Conservation (phyloP, 1,140 invertebrate species). For the Hycleus cichorii region DNA sequence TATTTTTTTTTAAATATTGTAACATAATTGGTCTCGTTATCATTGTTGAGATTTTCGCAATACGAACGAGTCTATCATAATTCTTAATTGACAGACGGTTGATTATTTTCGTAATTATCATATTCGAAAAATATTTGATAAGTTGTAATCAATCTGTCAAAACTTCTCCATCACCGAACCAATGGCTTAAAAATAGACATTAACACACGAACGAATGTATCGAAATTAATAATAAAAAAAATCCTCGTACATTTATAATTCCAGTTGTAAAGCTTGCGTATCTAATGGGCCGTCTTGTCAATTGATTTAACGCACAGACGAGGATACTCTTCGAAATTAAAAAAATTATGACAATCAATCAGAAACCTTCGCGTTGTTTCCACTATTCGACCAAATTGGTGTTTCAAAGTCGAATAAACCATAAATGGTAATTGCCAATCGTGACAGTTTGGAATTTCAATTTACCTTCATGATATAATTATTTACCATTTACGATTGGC, state of each 20-base stretch:
- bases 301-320: conserved; percentile 1
- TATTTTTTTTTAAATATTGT: too few species aligned
- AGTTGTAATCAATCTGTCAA: conserved; percentile 2
- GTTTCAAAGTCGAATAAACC: neutral
- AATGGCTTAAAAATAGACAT: conserved; percentile 2
- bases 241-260: conserved; percentile 10
- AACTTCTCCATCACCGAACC: neutral
- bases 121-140: neutral
- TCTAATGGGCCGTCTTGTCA: conserved; percentile 5
- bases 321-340: too few species aligned
- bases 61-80: too few species aligned
- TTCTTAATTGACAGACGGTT: too few species aligned
- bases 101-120: too few species aligned
- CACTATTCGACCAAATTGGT: too few species aligned
- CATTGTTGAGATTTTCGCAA: too few species aligned
- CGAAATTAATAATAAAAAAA: neutral
- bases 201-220: neutral
- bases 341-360: too few species aligned
- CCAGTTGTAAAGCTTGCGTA: conserved; percentile 1
- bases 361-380: too few species aligned
- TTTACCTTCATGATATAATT: conserved; percentile 1
- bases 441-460: neutral
- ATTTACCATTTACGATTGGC: neutral
- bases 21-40: too few species aligned
- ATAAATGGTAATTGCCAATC: neutral